Percentiles rank a stretch among this genome's conserved stretches.
These are phyloP conservation scores for Struthidea cinerea DNA, from an alignment of 2,113 vertebrate species.

Conservation along the genomic window DNA sequence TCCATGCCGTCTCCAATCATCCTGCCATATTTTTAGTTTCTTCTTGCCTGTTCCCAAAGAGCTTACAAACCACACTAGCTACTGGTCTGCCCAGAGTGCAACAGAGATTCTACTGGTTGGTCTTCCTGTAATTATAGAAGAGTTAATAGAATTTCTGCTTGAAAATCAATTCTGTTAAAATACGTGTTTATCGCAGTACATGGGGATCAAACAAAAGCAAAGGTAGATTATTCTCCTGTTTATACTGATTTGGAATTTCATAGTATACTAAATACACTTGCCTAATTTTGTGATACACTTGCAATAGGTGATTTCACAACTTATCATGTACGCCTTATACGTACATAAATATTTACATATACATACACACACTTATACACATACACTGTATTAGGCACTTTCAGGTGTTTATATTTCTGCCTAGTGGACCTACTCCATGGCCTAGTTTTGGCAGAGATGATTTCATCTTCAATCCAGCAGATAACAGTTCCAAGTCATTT, in stretches of 20 bases:
- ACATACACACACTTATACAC: background rate
- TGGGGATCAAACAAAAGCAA: background rate
- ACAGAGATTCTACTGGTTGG: background rate
- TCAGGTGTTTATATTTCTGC: background rate
- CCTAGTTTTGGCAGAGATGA: background rate
- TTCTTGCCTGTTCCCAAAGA: background rate
- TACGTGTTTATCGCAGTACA: background rate
- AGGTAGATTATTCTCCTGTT: background rate
- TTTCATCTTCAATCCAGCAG: background rate
- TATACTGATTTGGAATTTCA: background rate
- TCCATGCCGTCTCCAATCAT: background rate
- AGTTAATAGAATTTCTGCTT: background rate
- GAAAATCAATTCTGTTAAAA: background rate
- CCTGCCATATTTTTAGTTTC: background rate
- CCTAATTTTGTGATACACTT: background rate
- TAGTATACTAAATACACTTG: background rate
- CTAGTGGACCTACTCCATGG: background rate
- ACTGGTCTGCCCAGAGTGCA: background rate
- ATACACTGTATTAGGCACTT: background rate
- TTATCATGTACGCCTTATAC: background rate
- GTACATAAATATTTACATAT: background rate
- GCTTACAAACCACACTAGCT: background rate
- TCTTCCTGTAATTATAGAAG: background rate
- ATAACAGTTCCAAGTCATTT: background rate
- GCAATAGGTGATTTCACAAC: background rate